A percentile compares a stretch with the other conserved stretches of the same genome.
Conservation (phyloP, 2,113 vertebrate species). For the Panthera tigris region DNA sequence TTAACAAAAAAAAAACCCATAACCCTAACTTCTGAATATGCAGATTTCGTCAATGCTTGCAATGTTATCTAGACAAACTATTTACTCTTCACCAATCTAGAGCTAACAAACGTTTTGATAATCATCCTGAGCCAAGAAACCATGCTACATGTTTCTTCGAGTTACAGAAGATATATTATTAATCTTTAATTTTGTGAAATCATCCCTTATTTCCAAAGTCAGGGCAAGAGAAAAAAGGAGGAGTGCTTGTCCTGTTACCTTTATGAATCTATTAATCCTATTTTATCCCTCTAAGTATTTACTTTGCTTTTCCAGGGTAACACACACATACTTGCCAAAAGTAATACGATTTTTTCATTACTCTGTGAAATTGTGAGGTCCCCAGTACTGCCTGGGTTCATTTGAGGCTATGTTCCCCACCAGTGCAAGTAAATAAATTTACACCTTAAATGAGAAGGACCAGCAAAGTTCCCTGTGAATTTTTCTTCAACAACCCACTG, state of each 20-base stretch:
- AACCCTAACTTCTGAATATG: neutral
- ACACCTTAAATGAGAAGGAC: neutral
- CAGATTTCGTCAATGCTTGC: neutral
- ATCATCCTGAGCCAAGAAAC: neutral
- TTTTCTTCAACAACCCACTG: neutral
- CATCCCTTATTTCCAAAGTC: neutral
- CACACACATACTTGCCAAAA: neutral
- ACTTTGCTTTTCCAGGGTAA: conserved; percentile 1
- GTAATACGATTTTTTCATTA: neutral
- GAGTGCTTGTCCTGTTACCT: neutral
- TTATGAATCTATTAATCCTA: neutral
- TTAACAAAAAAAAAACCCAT: neutral
- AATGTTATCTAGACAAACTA: neutral
- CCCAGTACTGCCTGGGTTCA: neutral
- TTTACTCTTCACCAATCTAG: neutral
- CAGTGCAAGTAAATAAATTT: neutral
- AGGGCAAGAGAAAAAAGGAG: neutral
- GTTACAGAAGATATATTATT: neutral
- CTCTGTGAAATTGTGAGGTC: neutral
- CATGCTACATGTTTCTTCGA: neutral
- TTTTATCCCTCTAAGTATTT: neutral
- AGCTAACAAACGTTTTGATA: neutral
- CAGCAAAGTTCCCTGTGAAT: neutral
- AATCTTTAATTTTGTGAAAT: neutral
- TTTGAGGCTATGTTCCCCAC: neutral